Evolutionary conservation across 2,797 vertebrate species (phyloP).

Genomic region (Sebastes hubbsi): DNA sequence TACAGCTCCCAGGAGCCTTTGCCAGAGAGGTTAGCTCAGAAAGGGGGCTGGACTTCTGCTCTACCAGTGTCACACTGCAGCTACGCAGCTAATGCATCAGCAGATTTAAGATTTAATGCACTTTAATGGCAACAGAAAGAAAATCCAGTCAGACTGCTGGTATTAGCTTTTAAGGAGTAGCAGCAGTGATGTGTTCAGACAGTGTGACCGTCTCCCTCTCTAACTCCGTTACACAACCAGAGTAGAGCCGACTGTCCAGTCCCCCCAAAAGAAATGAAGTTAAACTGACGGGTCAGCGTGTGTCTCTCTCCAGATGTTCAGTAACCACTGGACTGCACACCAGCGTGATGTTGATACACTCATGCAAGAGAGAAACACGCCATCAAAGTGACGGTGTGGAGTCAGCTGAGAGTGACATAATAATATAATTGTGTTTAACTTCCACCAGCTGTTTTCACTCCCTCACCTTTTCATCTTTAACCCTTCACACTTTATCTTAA

Average conservation of each 20-base stretch:
- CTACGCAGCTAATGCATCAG: conserved; percentile 10
- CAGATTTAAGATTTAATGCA: conserved; percentile 28
- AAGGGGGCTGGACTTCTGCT: background rate
- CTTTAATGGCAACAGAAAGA: conserved; percentile 18
- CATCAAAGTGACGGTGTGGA: conserved; percentile 1
- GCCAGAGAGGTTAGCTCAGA: background rate
- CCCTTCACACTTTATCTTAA: background rate
- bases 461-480: background rate
- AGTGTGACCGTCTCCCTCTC: too few relatives aligned
- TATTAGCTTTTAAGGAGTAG: conserved; percentile 24
- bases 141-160: conserved; percentile 27
- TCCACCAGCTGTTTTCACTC: background rate
- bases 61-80: background rate
- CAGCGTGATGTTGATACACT: background rate
- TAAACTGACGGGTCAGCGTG: too few relatives aligned
- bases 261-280: too few relatives aligned
- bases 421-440: background rate
- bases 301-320: too few relatives aligned
- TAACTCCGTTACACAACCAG: too few relatives aligned
- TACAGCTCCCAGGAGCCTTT: conserved; percentile 7
- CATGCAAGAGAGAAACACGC: background rate
- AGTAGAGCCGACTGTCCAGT: too few relatives aligned
- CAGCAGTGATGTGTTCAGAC: background rate
- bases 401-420: conserved; percentile 55
- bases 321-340: too few relatives aligned